Evolutionary conservation across 1,140 invertebrate species (phyloP), one percentile per base, ranked within the genome.

Genomic region (Lasaia peninsularis): DNA sequence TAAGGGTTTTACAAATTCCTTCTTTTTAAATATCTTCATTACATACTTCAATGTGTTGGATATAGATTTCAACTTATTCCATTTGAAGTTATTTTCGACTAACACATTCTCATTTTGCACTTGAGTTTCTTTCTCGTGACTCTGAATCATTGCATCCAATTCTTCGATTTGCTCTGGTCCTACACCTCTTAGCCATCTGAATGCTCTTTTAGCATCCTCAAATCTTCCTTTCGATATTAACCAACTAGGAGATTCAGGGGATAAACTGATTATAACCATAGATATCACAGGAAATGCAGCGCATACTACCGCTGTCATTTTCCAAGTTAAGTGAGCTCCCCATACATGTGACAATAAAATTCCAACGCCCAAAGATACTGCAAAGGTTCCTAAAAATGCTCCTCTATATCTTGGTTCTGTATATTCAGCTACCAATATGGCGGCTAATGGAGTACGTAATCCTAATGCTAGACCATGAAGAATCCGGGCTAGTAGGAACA

Each of bases 231-330:
- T 88, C 0, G 86, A 84, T 4, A 85, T 75, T 20, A 88, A 59
- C 86, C 86, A 88, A 56, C 76, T 73, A 2, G 86, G 74, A 10
- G 86, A 86, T 67, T 88, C 86, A 5, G 86, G 83, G 0, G 86
- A 88, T 24, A 88, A 54, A 34, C 73, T 78, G n/a, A 88, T 86
- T 28, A 88, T 86, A 4, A 65, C 73, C 78, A 86, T 81, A 0
- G 83, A 64, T 65, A 87, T 67, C 0, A 88, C 14, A 10, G 86
- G 82, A 24, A 88, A 86, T 37, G 77, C 56, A 0, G 80, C 67
- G 54, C 86, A 86, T 0, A 86, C 77, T 0, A 73, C 64, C 5
- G 86, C 78, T 18, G 86, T 88, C 40, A 75, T 74, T 52, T 83
- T 84, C 86, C 86, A 88, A 1, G 79, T 73, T n/a, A 88, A 62